Evolutionary conservation across 2,113 vertebrate genomes (phyloP).

Genomic region (Monarcha castaneiventris): DNA sequence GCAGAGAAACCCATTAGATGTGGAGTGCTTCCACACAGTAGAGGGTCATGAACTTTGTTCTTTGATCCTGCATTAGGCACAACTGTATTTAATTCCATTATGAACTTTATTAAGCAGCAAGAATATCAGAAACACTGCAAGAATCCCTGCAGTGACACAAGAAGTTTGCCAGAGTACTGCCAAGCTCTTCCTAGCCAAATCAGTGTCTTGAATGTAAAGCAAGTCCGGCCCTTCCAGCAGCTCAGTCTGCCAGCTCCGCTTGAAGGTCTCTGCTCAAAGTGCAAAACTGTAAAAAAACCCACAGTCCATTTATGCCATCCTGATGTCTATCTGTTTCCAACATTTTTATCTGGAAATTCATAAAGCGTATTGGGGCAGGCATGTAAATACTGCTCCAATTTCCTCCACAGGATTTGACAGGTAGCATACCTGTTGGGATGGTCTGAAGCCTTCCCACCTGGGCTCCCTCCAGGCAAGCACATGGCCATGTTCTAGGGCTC

Average conservation of each 20-base stretch:
- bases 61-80: background rate
- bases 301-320: background rate
- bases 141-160: background rate
- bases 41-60: background rate
- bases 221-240: background rate
- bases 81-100: background rate
- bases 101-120: background rate
- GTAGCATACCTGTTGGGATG: too few species aligned
- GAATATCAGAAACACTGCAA: background rate
- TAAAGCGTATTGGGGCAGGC: background rate
- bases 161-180: background rate
- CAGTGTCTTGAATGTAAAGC: fast-evolving
- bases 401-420: background rate
- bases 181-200: background rate
- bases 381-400: background rate
- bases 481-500: background rate
- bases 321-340: background rate
- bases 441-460: background rate
- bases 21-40: background rate
- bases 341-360: background rate
- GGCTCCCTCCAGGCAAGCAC: background rate
- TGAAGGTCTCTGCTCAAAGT: background rate
- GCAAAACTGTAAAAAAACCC: background rate
- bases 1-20: background rate
- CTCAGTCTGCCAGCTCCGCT: fast-evolving